Evolutionary conservation across 2,888 invertebrate genomes (phyloP).

Genomic region (Aphrophora alni): DNA sequence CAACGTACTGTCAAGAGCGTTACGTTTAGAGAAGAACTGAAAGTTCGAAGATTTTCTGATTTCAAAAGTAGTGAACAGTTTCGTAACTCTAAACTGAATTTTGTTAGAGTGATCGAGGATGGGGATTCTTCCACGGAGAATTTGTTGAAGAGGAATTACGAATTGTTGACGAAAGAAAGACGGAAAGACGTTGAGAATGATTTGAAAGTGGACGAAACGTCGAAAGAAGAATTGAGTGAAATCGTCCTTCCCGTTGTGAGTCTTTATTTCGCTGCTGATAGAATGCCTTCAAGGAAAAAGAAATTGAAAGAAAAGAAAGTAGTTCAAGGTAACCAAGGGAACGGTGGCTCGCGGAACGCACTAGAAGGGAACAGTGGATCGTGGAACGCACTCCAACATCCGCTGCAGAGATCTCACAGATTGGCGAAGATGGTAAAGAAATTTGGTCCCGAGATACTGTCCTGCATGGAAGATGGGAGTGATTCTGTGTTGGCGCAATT

Average conservation of each 20-base stretch:
- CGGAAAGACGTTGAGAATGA: background rate
- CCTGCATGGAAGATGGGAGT: constrained; percentile 33
- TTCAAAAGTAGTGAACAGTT: background rate
- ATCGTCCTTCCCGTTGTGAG: constrained; percentile 44
- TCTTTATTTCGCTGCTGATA: constrained; percentile 41
- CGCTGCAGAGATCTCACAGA: constrained; percentile 19
- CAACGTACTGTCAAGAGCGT: background rate
- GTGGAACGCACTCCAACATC: background rate
- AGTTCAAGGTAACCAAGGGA: background rate
- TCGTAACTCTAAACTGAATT: background rate
- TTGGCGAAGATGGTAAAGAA: constrained; percentile 45
- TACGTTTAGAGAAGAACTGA: background rate
- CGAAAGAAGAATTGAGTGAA: background rate
- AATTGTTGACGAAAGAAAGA: constrained; percentile 33
- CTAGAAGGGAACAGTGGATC: background rate
- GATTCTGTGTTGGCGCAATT: constrained; percentile 37
- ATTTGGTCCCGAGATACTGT: constrained; percentile 47
- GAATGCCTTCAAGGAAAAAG: constrained; percentile 25
- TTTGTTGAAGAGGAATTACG: constrained; percentile 30
- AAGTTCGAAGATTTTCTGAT: background rate
- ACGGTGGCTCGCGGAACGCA: background rate
- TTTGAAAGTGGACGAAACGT: background rate
- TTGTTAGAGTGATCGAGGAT: background rate
- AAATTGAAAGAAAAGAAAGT: background rate
- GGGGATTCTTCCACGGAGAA: constrained; percentile 20